Evolutionary conservation across 2,888 invertebrate species (phyloP), one percentile per base, ranked within the genome.

Genomic region (Catocala sponsa): DNA sequence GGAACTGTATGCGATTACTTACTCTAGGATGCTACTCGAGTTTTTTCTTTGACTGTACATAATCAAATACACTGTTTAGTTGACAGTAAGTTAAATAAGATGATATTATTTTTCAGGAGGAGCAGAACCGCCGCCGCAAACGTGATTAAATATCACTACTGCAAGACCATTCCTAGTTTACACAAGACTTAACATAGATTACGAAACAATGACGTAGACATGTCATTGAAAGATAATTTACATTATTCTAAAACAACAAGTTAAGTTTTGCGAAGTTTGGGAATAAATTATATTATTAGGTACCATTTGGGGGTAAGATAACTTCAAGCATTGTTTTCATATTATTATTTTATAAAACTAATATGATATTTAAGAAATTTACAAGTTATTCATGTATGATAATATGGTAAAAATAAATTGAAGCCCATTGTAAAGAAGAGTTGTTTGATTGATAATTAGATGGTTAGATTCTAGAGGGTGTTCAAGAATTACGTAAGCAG

Each of bases 111-210:
- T 92, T 87, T 54, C 87, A 94, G 94, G 94, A 95, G 80, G 94
- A 95, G 78, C 88, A 94, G 70, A 87, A 93, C 64, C 94, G 93
- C 74, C 93, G 94, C 78, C 94, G 94, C 84, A 94, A 92, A 79
- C 93, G 94, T 87, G 91, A 94, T 68, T 94, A 94, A 88, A 79
- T 47, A 64, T 33, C 33, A 54, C 48, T 10, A 58, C 15, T 35
- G 43, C 43, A 33, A 64, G 62, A 55, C 35, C 13, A 68, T 61
- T 65, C 70, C 60, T 58, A 63, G 58, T 67, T 68, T 66, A 73
- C 59, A 69, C 69, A 74, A 72, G 60, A 74, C 76, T 69, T 70
- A 61, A 65, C 63, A 54, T 49, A 55, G 59, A 42, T 61, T 59
- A 65, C 57, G 12, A 69, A 57, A 70, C 59, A 59, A 50, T 61